Conservation (phyloP, 2,113 vertebrate species). For the Cavia porcellus region DNA sequence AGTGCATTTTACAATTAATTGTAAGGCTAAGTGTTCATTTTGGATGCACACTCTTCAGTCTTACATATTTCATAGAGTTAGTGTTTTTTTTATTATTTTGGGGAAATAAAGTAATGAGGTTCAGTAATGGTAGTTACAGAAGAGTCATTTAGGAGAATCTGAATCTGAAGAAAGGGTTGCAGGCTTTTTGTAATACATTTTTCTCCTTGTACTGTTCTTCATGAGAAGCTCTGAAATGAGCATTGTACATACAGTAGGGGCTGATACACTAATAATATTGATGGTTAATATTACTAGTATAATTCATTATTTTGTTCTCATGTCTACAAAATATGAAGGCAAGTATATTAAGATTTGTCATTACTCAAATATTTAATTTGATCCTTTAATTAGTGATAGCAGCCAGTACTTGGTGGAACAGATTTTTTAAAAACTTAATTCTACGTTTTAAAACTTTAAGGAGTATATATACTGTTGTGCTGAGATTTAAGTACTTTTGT, state of each 20-base stretch:
- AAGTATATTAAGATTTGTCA: conserved; percentile 25
- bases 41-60: background rate
- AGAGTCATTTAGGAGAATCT: background rate
- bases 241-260: background rate
- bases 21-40: conserved; percentile 13
- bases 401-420: background rate
- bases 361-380: conserved; percentile 56
- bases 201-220: background rate
- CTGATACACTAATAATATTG: background rate
- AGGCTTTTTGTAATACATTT: background rate
- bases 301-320: conserved; percentile 22
- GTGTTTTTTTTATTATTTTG: background rate
- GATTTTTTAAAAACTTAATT: background rate
- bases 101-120: background rate
- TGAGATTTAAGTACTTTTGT: conserved; percentile 22
- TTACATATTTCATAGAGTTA: conserved; percentile 4
- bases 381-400: conserved; percentile 38
- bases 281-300: background rate
- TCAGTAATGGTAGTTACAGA: background rate
- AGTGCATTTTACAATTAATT: conserved; percentile 44
- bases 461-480: background rate
- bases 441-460: background rate
- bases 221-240: background rate
- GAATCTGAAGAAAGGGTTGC: background rate
- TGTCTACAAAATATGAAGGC: conserved; percentile 25